Percentiles rank a stretch among this genome's conserved stretches.
Conservation (phyloP, 2,888 invertebrate species). For the Ariolimax columbianus region DNA sequence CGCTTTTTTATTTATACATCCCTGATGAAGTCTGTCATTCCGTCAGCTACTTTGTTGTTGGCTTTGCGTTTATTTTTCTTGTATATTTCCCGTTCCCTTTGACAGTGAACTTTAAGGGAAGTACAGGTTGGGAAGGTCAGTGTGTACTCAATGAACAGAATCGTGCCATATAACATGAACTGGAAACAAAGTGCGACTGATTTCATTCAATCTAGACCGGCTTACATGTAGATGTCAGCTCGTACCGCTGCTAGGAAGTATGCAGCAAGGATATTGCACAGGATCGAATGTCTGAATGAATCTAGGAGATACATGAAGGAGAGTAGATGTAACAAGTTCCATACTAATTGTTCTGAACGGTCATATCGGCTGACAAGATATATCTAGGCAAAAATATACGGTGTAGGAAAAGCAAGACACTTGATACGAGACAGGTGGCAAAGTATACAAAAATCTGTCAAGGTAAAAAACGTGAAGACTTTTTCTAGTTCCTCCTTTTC, state of each 20-base stretch:
- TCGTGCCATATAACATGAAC: not conserved
- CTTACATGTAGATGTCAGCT: not conserved
- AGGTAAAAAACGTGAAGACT: too few relatives aligned
- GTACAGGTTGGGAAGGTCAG: not conserved
- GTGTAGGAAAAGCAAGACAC: too few relatives aligned
- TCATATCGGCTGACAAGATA: too few relatives aligned
- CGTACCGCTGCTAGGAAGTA: not conserved
- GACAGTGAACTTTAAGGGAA: conserved; percentile 6
- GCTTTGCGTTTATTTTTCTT: conserved; percentile 13
- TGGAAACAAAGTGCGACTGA: not conserved
- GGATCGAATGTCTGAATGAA: not conserved
- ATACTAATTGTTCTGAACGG: too few relatives aligned
- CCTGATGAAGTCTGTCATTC: not conserved
- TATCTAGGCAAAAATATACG: too few relatives aligned
- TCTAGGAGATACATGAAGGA: too few relatives aligned
- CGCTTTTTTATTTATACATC: not conserved
- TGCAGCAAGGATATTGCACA: not conserved
- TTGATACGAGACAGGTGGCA: too few relatives aligned
- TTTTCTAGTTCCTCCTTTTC: too few relatives aligned
- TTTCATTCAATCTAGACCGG: not conserved
- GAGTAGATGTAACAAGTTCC: too few relatives aligned
- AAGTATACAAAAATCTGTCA: too few relatives aligned
- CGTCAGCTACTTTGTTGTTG: not conserved
- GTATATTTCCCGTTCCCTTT: not conserved
- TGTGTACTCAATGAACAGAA: conserved; percentile 8